Evolutionary conservation across 2,888 invertebrate species (phyloP).

Genomic region (Aspidiotus rigidus): DNA sequence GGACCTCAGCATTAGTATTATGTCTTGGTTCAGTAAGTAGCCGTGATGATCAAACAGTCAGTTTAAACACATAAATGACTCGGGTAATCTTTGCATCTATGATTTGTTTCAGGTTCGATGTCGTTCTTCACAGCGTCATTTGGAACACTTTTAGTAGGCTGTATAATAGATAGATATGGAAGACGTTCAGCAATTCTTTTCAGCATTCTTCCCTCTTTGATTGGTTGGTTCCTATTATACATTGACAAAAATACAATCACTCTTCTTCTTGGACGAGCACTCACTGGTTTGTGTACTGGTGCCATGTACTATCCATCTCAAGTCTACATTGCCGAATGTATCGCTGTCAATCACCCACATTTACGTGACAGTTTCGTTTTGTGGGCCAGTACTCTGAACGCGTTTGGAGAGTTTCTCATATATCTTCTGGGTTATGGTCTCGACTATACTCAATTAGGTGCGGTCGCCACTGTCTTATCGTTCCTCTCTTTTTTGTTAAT

Average conservation of each 20-base stretch:
- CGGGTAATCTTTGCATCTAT: neutral
- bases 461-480: constrained; percentile 43
- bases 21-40: constrained; percentile 52
- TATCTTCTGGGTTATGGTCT: constrained; percentile 48
- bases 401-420: constrained; percentile 48
- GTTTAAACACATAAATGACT: neutral
- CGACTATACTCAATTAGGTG: constrained; percentile 41
- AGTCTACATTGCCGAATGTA: constrained; percentile 49
- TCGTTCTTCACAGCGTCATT: neutral
- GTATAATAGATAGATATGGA: constrained; percentile 49
- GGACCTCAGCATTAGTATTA: constrained; percentile 44
- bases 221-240: constrained; percentile 49
- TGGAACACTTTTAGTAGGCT: constrained; percentile 40
- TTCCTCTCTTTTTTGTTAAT: constrained; percentile 44
- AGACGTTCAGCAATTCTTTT: constrained; percentile 46
- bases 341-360: constrained; percentile 37
- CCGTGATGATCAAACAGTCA: neutral
- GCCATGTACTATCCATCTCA: constrained; percentile 49
- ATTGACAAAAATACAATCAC: constrained; percentile 37
- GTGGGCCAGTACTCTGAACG: constrained; percentile 49
- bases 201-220: constrained; percentile 46
- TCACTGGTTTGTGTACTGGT: constrained; percentile 45
- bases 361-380: constrained; percentile 49
- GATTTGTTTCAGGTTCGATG: constrained; percentile 6
- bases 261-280: constrained; percentile 39